phyloP scores from a whole-genome alignment of 2,888 invertebrate genomes.

The Galeruca laticollis region DNA sequence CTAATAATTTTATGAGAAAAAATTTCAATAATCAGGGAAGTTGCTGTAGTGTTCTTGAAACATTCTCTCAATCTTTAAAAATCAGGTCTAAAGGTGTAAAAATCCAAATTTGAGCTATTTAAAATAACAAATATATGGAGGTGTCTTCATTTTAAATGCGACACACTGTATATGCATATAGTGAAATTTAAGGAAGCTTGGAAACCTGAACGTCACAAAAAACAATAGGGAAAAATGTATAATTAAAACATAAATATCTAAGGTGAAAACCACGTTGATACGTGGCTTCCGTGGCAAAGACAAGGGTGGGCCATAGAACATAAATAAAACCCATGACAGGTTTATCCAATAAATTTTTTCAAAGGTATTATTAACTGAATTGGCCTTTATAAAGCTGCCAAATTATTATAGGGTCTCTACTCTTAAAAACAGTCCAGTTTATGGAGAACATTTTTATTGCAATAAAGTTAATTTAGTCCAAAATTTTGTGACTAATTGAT shows the following conservation, averaged over 20 bases:
- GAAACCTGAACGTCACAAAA: background rate
- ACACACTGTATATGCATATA: too few species aligned
- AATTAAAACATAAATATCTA: constrained; percentile 45
- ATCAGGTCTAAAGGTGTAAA: too few species aligned
- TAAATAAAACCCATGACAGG: constrained; percentile 57
- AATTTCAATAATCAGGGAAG: too few species aligned
- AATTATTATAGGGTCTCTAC: constrained; percentile 49
- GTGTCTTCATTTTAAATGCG: too few species aligned
- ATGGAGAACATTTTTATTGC: background rate
- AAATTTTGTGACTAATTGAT: too few species aligned
- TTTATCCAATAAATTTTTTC: constrained; percentile 58
- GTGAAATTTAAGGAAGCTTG: background rate
- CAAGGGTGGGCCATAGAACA: constrained; percentile 54
- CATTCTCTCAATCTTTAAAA: too few species aligned
- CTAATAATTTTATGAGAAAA: too few species aligned
- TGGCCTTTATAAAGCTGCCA: constrained; percentile 52
- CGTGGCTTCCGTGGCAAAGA: constrained; percentile 52
- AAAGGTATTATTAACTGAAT: constrained; percentile 58
- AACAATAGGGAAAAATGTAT: constrained; percentile 19
- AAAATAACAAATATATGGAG: too few species aligned
- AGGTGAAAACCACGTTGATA: constrained; percentile 47
- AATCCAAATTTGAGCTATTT: too few species aligned
- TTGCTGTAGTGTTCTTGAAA: too few species aligned
- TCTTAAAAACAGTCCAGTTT: constrained; percentile 26
- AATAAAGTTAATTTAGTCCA: too few species aligned